Evolutionary conservation across 2,113 vertebrate species (phyloP), one percentile per base, ranked within the genome.

Genomic region (Orientallactaga bullata): DNA sequence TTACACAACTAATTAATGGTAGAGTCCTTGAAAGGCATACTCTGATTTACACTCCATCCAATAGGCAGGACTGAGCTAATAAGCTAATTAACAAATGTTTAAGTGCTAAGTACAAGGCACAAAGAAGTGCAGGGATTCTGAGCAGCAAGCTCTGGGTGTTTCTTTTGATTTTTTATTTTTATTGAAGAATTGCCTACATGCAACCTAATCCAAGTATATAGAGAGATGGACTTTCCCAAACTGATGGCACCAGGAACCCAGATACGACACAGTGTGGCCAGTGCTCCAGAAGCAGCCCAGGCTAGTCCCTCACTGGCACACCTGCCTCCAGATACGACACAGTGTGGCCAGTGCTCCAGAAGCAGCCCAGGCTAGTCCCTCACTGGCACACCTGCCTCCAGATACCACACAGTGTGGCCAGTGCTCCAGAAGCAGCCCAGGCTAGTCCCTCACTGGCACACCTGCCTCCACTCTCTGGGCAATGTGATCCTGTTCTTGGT

Each of bases 51-150:
- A 47, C 76, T 78, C 26, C 74, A 72, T 88, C 20, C 21, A 28
- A 61, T 21, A n/a, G 90, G 68, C 72, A 47, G 60, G n/a, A 3
- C 71, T 63, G 63, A 58, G 68, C 21, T 74, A 86, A 42, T 42
- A 42, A 87, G 78, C 71, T 95, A 91, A 32, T 95, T 79, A 95
- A 32, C 76, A 74, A 73, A 65, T 55, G 61, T 51, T 81, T 76
- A 68, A 81, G 47, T 71, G 21, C 79, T 74, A 8, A 37, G 72
- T 35, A 51, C 60, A 63, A 37, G 60, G 74, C 35, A n/a, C 71
- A 89, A 4, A 94, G 73, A 81, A 39, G 26, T 76, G 51, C 72
- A 87, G 37, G 71, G 55, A 32, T 21, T 39, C n/a, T 32, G 85
- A 94, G 92, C 39, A 32, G 51, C 39, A 35, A 71, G 81, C 61